phyloP scores from a whole-genome alignment of 2,797 vertebrate genomes.

The Eulemur albifrons region DNA sequence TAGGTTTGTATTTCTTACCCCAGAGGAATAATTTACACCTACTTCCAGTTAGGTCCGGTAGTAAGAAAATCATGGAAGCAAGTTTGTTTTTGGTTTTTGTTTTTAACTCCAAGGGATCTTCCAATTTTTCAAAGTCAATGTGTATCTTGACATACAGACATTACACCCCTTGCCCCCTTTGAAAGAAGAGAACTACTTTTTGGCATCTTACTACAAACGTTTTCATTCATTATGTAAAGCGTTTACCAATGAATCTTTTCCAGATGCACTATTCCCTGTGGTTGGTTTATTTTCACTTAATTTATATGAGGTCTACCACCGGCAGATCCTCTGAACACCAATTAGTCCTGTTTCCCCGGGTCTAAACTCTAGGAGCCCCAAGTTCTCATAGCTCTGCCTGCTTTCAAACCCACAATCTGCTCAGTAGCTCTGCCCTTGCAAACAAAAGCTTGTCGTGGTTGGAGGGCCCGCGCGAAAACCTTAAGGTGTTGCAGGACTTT shows the following conservation, averaged over 20 bases:
- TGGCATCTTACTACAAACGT: background rate
- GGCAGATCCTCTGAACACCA: background rate
- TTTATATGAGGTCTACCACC: background rate
- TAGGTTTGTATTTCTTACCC: background rate
- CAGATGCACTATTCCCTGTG: background rate
- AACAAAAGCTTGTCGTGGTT: slow-evolving; percentile 53
- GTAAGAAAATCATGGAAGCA: background rate
- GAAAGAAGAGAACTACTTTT: background rate
- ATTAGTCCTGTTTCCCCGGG: background rate
- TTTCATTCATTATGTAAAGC: slow-evolving; percentile 34
- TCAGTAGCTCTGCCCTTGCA: background rate
- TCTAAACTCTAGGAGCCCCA: background rate
- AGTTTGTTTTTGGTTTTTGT: background rate
- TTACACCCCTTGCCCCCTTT: background rate
- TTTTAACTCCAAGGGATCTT: background rate
- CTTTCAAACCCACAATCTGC: background rate
- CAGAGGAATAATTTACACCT: background rate
- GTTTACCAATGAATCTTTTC: background rate
- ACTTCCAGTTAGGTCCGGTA: background rate
- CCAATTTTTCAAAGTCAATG: background rate
- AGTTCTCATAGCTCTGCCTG: background rate
- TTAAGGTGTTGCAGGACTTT: background rate
- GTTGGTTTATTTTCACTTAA: background rate
- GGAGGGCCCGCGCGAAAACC: background rate
- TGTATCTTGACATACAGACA: background rate